A percentile compares a stretch with the other conserved stretches of the same genome.
phyloP scores from a whole-genome alignment of 1,140 invertebrate genomes.

The Acromyrmex charruanus region DNA sequence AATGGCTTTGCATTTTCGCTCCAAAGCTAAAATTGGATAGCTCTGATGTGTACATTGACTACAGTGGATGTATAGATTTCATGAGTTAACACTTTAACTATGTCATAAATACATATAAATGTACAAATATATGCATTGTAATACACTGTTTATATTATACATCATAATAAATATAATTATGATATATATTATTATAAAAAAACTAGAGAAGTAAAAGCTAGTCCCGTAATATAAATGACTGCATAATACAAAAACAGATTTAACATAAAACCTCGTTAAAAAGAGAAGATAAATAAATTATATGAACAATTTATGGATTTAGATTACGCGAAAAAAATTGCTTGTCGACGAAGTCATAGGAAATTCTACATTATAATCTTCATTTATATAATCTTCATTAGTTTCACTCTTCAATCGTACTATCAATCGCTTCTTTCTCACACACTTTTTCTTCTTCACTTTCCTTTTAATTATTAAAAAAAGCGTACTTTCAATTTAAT shows the following conservation, averaged over 20 bases:
- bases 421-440: not conserved
- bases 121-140: constrained; percentile 46
- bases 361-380: not conserved
- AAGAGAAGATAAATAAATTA: constrained; percentile 23
- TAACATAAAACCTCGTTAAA: constrained; percentile 24
- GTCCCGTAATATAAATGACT: not conserved
- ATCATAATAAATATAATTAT: too few species aligned
- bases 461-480: constrained; percentile 44
- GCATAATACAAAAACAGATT: constrained; percentile 21
- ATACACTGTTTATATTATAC: not conserved
- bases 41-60: too few species aligned
- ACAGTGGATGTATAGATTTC: too few species aligned
- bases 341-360: not conserved
- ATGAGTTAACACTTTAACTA: too few species aligned
- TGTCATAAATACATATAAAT: too few species aligned
- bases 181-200: constrained; percentile 20
- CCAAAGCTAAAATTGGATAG: too few species aligned
- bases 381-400: too few species aligned
- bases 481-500: constrained; percentile 31
- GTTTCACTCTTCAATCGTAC: not conserved
- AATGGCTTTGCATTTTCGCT: too few species aligned
- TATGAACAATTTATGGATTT: not conserved
- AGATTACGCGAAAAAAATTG: not conserved
- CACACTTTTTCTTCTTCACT: not conserved
- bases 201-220: not conserved